A percentile compares a stretch with the other conserved stretches of the same genome.
phyloP scores from a whole-genome alignment of 64 coral and sea anemone species.

The Astreopora myriophthalma region DNA sequence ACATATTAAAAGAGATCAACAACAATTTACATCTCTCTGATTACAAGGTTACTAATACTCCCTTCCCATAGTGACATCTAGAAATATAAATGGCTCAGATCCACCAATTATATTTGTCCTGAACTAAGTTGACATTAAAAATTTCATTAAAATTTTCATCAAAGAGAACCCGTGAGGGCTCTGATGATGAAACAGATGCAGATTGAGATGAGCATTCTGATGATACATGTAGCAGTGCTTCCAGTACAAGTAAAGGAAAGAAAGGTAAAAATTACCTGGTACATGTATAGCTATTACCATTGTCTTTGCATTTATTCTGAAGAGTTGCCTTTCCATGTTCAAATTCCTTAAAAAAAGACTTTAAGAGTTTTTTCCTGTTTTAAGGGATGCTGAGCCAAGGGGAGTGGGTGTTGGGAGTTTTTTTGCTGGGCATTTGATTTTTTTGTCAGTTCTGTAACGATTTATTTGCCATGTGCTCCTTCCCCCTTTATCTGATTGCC shows the following conservation, averaged over 20 bases:
- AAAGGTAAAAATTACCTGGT: neutral
- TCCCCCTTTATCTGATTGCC: neutral
- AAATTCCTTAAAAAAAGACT: neutral
- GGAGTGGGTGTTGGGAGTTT: neutral
- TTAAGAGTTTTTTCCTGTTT: no score
- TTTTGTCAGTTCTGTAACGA: neutral
- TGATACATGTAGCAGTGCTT: slow-evolving; percentile 12
- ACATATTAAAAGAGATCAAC: no score
- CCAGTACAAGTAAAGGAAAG: slow-evolving; percentile 13
- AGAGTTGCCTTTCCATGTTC: neutral
- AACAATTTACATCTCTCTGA: no score
- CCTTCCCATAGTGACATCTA: neutral
- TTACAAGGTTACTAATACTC: no score
- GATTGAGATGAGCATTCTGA: neutral
- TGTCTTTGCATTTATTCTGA: neutral
- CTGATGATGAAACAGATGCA: neutral
- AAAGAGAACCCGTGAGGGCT: neutral
- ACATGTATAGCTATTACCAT: neutral
- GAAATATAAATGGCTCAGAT: neutral
- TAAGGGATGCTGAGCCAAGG: no score
- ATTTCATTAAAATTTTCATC: neutral
- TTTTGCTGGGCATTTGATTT: neutral
- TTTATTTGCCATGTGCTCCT: neutral
- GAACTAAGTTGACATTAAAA: neutral
- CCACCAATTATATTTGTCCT: neutral